A percentile compares a stretch with the other conserved stretches of the same genome.
These are phyloP conservation scores for Mystacornis crossleyi DNA, from an alignment of 2,113 vertebrate species.

Conservation along the genomic window DNA sequence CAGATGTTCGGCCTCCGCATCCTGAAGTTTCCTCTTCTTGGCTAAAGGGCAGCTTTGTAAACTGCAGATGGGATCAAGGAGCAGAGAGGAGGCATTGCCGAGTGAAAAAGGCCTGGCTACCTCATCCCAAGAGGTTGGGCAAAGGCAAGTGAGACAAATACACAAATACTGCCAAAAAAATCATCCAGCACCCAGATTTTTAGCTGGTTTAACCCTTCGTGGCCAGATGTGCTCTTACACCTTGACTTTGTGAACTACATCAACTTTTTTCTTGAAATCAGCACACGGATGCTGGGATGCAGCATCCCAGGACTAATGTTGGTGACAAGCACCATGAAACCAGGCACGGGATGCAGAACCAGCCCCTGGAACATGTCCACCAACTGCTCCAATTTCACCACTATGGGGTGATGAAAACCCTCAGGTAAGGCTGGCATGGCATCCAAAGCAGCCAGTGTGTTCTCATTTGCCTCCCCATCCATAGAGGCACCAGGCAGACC, in stretches of 20 bases:
- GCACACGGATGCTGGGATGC: accelerated
- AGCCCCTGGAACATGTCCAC: neutral
- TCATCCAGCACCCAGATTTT: neutral
- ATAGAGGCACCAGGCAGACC: accelerated
- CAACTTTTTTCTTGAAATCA: neutral
- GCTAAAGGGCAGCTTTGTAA: constrained; percentile 92
- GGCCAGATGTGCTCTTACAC: neutral
- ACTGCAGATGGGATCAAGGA: constrained; percentile 62
- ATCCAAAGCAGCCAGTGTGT: accelerated
- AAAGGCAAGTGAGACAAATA: neutral
- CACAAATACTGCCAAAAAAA: neutral
- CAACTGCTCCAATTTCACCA: neutral
- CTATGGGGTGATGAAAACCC: neutral
- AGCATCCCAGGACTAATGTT: neutral
- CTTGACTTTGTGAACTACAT: neutral
- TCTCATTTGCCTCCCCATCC: neutral
- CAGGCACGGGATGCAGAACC: neutral
- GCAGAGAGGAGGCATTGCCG: neutral
- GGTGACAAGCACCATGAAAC: neutral
- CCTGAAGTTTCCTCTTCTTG: constrained; percentile 91
- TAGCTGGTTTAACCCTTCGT: accelerated
- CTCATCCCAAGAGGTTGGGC: neutral
- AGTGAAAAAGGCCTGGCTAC: neutral
- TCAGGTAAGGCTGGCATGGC: neutral
- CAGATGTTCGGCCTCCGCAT: constrained; percentile 81